Evolutionary conservation across 2,888 invertebrate species (phyloP), one percentile per base, ranked within the genome.

Genomic region (Crematogaster levior): DNA sequence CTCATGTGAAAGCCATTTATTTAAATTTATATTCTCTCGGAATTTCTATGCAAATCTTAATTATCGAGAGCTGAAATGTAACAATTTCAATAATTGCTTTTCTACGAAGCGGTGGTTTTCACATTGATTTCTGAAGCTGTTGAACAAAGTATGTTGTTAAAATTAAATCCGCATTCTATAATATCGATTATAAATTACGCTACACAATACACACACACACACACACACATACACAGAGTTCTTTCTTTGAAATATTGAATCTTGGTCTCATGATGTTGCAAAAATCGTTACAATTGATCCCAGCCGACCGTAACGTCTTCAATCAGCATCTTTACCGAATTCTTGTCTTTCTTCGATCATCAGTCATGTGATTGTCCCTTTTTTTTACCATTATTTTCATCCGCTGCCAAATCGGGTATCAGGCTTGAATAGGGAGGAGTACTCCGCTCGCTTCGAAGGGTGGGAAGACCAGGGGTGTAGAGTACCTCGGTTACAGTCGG

Each of bases 401-500:
- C 56, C 70, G 18, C 43, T 79, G 30, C 56, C 77, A 53, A 51
- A 18, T 24, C 53, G 56, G 43, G 34, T 43, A 79, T 79, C 77
- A 79, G 53, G 34, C 56, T 70, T 70, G 77, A 79, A 79, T 79
- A 79, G 77, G 70, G 70, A 77, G 68, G 68, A 56, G 30, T 61
- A 74, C 30, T 70, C 48, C 77, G 56, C 51, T 53, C 51, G 37
- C 12, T 56, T 46, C 12, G 51, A 21, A 30, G 51, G 65, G 24
- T 12, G 21, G 34, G 51, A 51, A 70, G 27, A 18, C 27, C 40
- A 40, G 21, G 68, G 48, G 18, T 40, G 72, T 37, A 51, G 46
- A 70, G 74, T 74, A 66, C 84, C 68, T 73, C 80, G 79, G 90
- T 86, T 84, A 87, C 84, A 87, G 86, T 85, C 79, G 61, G 72